A percentile compares a stretch with the other conserved stretches of the same genome.
phyloP scores from a whole-genome alignment of 1,140 invertebrate genomes.

The Hydropsyche tenuis region DNA sequence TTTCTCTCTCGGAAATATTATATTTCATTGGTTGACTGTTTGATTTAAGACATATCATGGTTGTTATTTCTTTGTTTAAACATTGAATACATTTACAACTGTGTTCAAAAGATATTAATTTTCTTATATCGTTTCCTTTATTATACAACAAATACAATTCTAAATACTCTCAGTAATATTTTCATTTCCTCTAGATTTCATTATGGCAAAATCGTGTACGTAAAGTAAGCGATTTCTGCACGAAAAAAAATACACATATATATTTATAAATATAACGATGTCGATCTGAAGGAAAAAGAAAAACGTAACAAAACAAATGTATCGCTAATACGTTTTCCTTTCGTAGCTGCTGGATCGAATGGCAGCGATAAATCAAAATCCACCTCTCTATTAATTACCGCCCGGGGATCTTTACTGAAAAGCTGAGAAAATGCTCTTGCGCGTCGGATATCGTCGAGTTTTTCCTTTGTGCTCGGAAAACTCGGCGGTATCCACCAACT shows the following conservation, averaged over 20 bases:
- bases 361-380: constrained; percentile 35
- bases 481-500: constrained; percentile 40
- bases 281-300: not conserved
- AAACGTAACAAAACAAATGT: constrained; percentile 4
- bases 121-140: too few species aligned
- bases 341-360: not conserved
- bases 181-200: too few species aligned
- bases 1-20: too few species aligned
- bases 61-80: too few species aligned
- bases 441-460: constrained; percentile 17
- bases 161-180: too few species aligned
- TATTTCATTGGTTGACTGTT: too few species aligned
- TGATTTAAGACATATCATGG: too few species aligned
- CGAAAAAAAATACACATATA: not conserved
- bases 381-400: constrained; percentile 41
- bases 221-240: not conserved
- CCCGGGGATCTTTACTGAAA: constrained; percentile 29
- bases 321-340: constrained; percentile 29
- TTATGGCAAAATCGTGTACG: too few species aligned
- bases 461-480: constrained; percentile 42
- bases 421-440: constrained; percentile 30
- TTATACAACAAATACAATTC: too few species aligned
- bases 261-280: not conserved
- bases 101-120: too few species aligned
- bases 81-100: too few species aligned